Base-by-base conservation (phyloP, 1,140 invertebrate species). In the Drosophila neocordata region DNA sequence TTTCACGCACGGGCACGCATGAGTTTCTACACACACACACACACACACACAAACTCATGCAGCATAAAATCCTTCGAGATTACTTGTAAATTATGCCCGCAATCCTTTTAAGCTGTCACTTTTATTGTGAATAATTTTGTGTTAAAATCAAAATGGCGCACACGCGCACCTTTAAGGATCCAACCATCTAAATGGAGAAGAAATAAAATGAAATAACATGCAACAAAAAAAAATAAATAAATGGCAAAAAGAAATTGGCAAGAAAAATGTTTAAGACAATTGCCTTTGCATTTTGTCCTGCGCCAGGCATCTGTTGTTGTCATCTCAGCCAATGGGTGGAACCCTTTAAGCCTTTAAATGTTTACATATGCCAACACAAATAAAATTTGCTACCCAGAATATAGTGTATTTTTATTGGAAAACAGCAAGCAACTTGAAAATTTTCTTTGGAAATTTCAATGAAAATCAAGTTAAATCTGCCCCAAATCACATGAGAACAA, bases 51-150 rank as follows among this genome's bases (percentile, higher is more conserved):
- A 61, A 35, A 62, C 34, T 57, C 53, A 20, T 41, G 6, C 41
- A 8, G 15, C 48, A 48, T 41, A 11, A 75, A 80, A 76, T 65
- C 70, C 58, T 60, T 35, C 58, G 65, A 62, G 82, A 87, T 81
- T 87, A 68, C 78, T 82, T 82, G 69, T 75, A 85, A 77, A 80
- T 80, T 72, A 77, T 78, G 74, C 69, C 41, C 48, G 35, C 69
- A 87, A 87, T 88, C 83, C 83, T 79, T 88, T 83, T 88, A 88
- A 82, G 79, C 79, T 81, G 79, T 77, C 83, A 88, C 83, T 88
- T 77, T 77, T 77, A 79, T 83, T 87, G 82, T 57, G 75, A 65
- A 88, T 88, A 88, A 83, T 88, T 88, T 88, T 88, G 83, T 79
- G 83, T 88, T 77, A 69, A 79, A 88, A 88, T 83, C 84, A 79